Percentiles rank a stretch among this genome's conserved stretches.
Conservation (phyloP, 2,888 invertebrate genomes). For the Portevinia maculata region DNA sequence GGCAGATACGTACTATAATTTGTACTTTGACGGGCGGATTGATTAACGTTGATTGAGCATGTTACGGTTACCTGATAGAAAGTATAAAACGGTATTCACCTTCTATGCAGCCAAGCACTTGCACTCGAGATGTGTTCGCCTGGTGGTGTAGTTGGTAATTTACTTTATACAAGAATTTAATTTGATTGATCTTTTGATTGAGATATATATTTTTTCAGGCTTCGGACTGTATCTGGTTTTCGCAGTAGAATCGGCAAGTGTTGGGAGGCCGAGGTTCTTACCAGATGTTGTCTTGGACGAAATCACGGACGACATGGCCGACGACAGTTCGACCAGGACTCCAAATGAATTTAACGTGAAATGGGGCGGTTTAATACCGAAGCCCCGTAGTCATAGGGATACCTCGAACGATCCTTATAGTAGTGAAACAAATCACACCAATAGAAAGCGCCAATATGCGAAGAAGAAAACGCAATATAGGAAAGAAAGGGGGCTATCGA, state of each 20-base stretch:
- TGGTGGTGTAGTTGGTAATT: constrained; percentile 47
- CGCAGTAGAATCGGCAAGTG: constrained; percentile 29
- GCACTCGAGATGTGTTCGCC: constrained; percentile 45
- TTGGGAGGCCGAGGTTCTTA: constrained; percentile 28
- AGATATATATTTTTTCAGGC: constrained; percentile 24
- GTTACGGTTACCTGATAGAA: constrained; percentile 1
- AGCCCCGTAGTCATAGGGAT: neutral
- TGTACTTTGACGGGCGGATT: constrained; percentile 1
- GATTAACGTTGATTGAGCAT: constrained; percentile 26
- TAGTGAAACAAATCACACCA: neutral
- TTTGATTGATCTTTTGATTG: constrained; percentile 15
- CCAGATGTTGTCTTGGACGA: constrained; percentile 21
- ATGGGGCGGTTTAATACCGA: constrained; percentile 33
- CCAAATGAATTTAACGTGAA: neutral
- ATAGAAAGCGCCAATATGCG: neutral
- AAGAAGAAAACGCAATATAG: neutral
- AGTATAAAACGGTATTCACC: constrained; percentile 57
- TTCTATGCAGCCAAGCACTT: constrained; percentile 38
- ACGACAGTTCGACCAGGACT: constrained; percentile 14
- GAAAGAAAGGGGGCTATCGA: constrained; percentile 6
- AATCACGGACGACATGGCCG: constrained; percentile 44
- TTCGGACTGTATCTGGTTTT: constrained; percentile 12
- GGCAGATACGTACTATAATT: neutral
- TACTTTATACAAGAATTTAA: too few relatives aligned
- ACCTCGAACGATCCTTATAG: neutral